Percentiles rank a stretch among this genome's conserved stretches.
Evolutionary conservation across 2,113 vertebrate species (phyloP).

Genomic region (Dolichallabes microphthalmus): DNA sequence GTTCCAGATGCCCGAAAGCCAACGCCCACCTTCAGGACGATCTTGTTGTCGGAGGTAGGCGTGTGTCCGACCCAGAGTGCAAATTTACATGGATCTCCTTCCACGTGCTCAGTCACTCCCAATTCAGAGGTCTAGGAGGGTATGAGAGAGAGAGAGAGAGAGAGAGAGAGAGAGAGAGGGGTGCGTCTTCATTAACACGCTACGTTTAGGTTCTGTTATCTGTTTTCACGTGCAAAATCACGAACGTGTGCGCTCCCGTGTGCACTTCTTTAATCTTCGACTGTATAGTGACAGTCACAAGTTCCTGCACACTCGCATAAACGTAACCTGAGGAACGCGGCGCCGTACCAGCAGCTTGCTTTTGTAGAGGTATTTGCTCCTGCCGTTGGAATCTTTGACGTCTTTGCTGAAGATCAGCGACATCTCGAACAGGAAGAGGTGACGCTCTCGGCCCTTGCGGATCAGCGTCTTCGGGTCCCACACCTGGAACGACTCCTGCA

Average conservation of each 20-base stretch:
- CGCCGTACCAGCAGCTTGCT: constrained; percentile 92
- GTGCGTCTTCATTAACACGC: background rate
- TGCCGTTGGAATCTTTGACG: constrained; percentile 96
- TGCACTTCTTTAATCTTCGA: too few species aligned
- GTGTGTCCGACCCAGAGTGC: constrained; percentile 95
- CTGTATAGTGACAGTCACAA: too few species aligned
- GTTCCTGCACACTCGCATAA: background rate
- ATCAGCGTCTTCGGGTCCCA: constrained; percentile 99
- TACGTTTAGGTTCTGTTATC: background rate
- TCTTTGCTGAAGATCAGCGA: constrained; percentile 98
- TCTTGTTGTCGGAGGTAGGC: constrained; percentile 98
- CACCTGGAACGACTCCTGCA: constrained; percentile 98
- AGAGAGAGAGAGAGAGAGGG: background rate
- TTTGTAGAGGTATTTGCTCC: constrained; percentile 99
- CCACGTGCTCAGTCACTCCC: constrained; percentile 96
- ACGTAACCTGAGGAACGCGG: background rate
- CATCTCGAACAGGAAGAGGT: constrained; percentile 99
- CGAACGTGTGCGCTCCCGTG: background rate
- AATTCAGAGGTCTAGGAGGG: constrained; percentile 86
- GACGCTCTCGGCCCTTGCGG: constrained; percentile 93
- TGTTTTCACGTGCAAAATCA: background rate
- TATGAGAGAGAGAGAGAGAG: background rate
- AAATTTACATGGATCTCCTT: constrained; percentile 98
- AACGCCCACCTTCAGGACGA: constrained; percentile 90
- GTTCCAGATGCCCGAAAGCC: background rate